Percentiles rank a stretch among this genome's conserved stretches.
Evolutionary conservation across 2,113 vertebrate genomes (phyloP).

Genomic region (Merops nubicus): DNA sequence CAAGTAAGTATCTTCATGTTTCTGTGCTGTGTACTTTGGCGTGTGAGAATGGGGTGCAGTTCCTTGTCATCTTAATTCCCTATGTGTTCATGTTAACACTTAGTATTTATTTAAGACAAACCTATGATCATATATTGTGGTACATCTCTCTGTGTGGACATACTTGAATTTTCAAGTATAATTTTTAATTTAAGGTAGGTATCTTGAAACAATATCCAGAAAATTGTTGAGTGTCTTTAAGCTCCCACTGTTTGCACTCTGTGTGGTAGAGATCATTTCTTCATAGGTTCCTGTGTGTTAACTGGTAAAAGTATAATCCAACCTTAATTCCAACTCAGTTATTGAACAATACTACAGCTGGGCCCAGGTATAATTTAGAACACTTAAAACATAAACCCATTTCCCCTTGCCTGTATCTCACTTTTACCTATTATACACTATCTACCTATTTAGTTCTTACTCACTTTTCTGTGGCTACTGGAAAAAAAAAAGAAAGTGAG

Average conservation of each 20-base stretch:
- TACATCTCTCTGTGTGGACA: neutral
- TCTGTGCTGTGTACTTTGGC: slow-evolving; percentile 16
- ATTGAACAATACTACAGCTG: neutral
- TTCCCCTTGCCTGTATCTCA: neutral
- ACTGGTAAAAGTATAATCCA: neutral
- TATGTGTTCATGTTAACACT: neutral
- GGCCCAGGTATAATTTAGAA: neutral
- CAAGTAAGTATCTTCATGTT: slow-evolving; percentile 82
- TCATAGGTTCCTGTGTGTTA: neutral
- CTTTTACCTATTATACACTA: no score
- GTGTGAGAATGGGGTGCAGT: neutral
- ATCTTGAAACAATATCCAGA: neutral
- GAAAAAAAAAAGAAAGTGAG: neutral
- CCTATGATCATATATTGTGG: neutral
- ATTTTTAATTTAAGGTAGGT: neutral
- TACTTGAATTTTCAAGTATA: neutral
- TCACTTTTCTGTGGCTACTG: neutral
- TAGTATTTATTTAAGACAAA: neutral
- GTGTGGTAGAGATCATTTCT: neutral
- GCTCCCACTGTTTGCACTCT: neutral
- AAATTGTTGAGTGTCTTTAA: neutral
- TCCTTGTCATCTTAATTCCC: no score
- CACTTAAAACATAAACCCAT: neutral
- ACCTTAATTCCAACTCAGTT: neutral
- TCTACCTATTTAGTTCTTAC: neutral